Evolutionary conservation across 2,113 vertebrate genomes (phyloP), one percentile per base, ranked within the genome.

Genomic region (Eleginops maclovinus): DNA sequence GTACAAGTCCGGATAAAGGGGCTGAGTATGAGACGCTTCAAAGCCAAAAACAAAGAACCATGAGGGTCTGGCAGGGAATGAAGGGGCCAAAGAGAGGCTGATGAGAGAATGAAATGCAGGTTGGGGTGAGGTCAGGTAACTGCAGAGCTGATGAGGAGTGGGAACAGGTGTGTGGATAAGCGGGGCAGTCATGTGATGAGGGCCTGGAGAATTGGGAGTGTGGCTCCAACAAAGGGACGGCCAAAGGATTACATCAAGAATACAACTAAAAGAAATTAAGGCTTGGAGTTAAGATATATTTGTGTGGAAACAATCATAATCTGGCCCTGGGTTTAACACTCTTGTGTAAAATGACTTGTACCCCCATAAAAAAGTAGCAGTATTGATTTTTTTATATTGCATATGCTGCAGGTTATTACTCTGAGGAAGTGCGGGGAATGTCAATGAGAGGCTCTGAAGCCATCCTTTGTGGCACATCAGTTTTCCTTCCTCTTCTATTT

Each of bases 361-460:
- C 46, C 21, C 41, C 64, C 24, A 62, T 43, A 16, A 79, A 2
- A 36, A 12, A 59, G 21, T 6, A 44, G 44, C 31, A 40, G 44
- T 60, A 47, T 54, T 15, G 63, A 71, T 82, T 53, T 65, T n/a
- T 41, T 15, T 36, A n/a, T 5, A 53, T 16, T 16, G 43, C 22
- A 28, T 21, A 47, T 46, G 22, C 16, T 59, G 67, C 54, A 47
- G 46, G 60, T 65, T 71, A 71, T 81, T 71, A 71, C 22, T 53
- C 19, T 47, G 21, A 55, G 24, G 4, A 26, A 66, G 15, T 14
- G 19, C 16, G 36, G 44, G 19, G 17, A 46, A 40, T 66, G 41
- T 15, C 21, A 56, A 19, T 43, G 26, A n/a, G 61, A 22, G 58
- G 56, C 63, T 62, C 64, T 31, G 0, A 22, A 12, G 4, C 28